A percentile compares a stretch with the other conserved stretches of the same genome.
Conservation (phyloP, 1,140 invertebrate species). For the Oscheius sp. region DNA sequence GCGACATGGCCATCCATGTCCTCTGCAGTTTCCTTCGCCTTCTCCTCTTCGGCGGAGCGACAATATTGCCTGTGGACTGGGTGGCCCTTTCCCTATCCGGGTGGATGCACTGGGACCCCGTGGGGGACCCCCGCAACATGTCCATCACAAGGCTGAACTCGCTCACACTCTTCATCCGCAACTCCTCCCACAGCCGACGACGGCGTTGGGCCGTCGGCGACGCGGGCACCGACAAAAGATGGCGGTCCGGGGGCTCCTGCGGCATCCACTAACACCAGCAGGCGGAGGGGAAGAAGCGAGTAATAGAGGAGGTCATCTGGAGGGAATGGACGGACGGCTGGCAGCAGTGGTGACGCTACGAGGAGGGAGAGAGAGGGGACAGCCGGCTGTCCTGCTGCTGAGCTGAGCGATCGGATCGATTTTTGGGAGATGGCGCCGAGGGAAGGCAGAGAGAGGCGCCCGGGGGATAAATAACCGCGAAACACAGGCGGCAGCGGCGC, state of each 20-base stretch:
- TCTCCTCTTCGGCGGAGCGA: constrained; percentile 4
- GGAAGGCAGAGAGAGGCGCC: background rate
- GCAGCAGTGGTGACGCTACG: background rate
- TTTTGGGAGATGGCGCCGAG: background rate
- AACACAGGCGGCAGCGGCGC: background rate
- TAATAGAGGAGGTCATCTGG: background rate
- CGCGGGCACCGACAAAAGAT: constrained; percentile 25
- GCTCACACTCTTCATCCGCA: constrained; percentile 42
- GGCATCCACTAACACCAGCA: no score
- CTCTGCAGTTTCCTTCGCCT: constrained; percentile 30
- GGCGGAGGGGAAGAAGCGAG: background rate
- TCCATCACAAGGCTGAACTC: constrained; percentile 43
- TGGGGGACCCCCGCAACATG: constrained; percentile 31
- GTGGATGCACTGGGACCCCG: constrained; percentile 24
- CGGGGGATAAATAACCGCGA: constrained; percentile 10
- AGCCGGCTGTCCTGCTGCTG: constrained; percentile 6
- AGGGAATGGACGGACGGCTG: background rate
- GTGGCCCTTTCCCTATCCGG: constrained; percentile 36
- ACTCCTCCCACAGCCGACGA: constrained; percentile 21
- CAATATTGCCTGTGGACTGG: constrained; percentile 34
- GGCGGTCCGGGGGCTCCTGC: no score
- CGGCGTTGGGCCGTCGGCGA: constrained; percentile 1
- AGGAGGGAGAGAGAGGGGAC: constrained; percentile 9
- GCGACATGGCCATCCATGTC: constrained; percentile 39
- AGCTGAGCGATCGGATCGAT: constrained; percentile 11